phyloP scores from a whole-genome alignment of 2,113 vertebrate species.

The Myiozetetes cayanensis region DNA sequence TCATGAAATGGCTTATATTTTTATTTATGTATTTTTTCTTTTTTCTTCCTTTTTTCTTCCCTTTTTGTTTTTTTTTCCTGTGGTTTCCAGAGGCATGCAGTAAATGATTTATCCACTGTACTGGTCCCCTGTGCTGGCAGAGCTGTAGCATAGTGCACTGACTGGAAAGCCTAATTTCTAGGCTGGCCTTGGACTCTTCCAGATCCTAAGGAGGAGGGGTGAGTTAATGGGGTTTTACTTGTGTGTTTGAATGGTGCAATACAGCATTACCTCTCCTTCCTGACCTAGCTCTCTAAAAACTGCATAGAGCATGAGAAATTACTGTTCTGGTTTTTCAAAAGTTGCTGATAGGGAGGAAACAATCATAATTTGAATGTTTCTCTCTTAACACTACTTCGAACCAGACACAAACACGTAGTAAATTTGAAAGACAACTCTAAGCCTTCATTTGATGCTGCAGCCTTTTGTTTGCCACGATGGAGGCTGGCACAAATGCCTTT shows the following conservation, averaged over 20 bases:
- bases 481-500: background rate
- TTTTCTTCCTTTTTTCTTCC: too few relatives aligned
- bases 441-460: background rate
- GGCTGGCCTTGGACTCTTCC: constrained; percentile 54
- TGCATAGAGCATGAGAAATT: background rate
- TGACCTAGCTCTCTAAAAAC: background rate
- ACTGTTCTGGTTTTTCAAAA: background rate
- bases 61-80: background rate
- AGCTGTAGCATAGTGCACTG: constrained; percentile 56
- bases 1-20: constrained; percentile 3
- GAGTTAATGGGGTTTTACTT: constrained; percentile 36
- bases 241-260: background rate
- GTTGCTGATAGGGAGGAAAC: background rate
- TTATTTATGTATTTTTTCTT: background rate
- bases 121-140: constrained; percentile 46
- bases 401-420: background rate
- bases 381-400: background rate
- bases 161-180: constrained; percentile 49
- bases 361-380: background rate
- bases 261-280: background rate
- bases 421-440: background rate
- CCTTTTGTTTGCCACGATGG: background rate
- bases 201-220: constrained; percentile 57
- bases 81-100: constrained; percentile 57
- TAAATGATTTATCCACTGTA: constrained; percentile 35